Evolutionary conservation across 1,140 invertebrate species (phyloP).

Genomic region (Pseudomyrmex gracilis): DNA sequence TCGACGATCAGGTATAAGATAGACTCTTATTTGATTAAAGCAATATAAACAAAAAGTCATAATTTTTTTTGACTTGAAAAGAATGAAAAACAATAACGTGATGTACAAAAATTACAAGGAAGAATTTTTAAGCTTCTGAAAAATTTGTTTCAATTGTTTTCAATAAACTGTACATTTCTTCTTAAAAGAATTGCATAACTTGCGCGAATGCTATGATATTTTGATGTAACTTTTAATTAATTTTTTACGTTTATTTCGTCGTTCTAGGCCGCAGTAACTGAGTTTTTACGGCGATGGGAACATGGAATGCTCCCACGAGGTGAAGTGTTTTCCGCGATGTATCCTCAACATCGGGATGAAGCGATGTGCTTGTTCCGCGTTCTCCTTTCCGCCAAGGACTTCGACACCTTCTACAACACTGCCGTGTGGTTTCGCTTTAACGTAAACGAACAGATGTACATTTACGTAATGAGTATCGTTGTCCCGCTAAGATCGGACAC

Average conservation of each 20-base stretch:
- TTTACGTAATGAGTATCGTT: constrained; percentile 87
- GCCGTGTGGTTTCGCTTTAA: constrained; percentile 88
- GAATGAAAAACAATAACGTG: no score
- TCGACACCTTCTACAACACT: constrained; percentile 88
- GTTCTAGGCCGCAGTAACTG: constrained; percentile 86
- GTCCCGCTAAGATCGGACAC: constrained; percentile 88
- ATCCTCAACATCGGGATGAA: constrained; percentile 86
- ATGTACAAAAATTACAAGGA: no score
- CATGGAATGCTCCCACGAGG: constrained; percentile 83
- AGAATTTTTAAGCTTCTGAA: background rate
- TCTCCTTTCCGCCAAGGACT: constrained; percentile 87
- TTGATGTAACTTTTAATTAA: no score
- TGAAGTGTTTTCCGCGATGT: constrained; percentile 80
- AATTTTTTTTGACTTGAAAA: background rate
- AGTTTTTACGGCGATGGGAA: constrained; percentile 84
- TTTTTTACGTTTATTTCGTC: background rate
- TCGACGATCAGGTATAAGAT: constrained; percentile 76
- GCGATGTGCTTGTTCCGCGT: constrained; percentile 87
- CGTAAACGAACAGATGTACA: constrained; percentile 88
- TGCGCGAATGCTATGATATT: no score
- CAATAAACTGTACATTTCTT: background rate
- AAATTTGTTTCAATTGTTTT: background rate
- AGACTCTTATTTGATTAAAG: background rate
- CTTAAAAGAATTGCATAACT: background rate
- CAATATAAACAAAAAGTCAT: background rate